Evolutionary conservation across 1,140 invertebrate genomes (phyloP).

Genomic region (Drosophila hydei): DNA sequence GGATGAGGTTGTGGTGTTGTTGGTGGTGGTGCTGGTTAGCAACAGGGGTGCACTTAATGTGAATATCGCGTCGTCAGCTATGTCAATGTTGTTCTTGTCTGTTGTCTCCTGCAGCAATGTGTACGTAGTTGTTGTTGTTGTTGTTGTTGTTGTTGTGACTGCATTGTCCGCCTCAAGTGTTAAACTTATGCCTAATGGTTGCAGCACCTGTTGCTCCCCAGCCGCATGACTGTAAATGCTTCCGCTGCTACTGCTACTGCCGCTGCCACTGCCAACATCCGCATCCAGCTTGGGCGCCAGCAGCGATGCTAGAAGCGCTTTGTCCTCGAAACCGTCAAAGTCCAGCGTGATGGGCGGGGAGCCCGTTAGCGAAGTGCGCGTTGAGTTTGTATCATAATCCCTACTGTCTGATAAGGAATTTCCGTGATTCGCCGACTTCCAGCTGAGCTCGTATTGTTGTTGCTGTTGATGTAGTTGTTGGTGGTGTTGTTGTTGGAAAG

Average conservation of each 20-base stretch:
- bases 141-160: slow-evolving; percentile 28
- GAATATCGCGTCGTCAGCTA: slow-evolving; percentile 39
- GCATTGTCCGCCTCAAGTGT: slow-evolving; percentile 52
- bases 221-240: slow-evolving; percentile 31
- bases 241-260: slow-evolving; percentile 34
- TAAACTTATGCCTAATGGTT: slow-evolving; percentile 70
- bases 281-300: slow-evolving; percentile 52
- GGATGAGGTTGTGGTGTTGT: slow-evolving; percentile 19
- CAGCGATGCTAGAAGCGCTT: slow-evolving; percentile 54
- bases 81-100: slow-evolving; percentile 20
- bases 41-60: slow-evolving; percentile 47
- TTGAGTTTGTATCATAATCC: slow-evolving; percentile 79
- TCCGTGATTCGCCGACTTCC: slow-evolving; percentile 51
- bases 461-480: slow-evolving; percentile 54
- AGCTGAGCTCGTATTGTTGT: slow-evolving; percentile 47
- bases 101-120: slow-evolving; percentile 46
- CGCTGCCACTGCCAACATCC: slow-evolving; percentile 19
- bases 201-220: slow-evolving; percentile 81
- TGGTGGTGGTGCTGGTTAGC: slow-evolving; percentile 40
- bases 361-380: slow-evolving; percentile 67
- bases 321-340: slow-evolving; percentile 55
- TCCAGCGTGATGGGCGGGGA: slow-evolving; percentile 58
- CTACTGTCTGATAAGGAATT: slow-evolving; percentile 79
- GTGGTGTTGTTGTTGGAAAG: slow-evolving; percentile 43
- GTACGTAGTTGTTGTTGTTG: slow-evolving; percentile 19